These are phyloP conservation scores for Galaxea fascicularis DNA, from an alignment of 92 coral and sea anemone genomes.

Conservation along the genomic window DNA sequence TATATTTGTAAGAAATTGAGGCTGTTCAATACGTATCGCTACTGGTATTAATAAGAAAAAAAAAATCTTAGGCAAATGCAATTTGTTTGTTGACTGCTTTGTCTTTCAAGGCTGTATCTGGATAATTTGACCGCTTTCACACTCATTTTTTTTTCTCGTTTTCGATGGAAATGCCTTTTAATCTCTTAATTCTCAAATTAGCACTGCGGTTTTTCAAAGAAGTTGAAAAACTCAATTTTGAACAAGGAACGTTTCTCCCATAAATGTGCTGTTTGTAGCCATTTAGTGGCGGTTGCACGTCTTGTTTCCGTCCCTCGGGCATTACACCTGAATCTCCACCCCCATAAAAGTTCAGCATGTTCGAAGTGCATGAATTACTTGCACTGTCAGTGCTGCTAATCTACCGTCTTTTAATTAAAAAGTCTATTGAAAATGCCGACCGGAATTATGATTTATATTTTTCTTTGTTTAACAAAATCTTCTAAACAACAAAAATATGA, in stretches of 20 bases:
- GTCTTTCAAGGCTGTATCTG: not conserved
- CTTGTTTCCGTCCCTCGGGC: constrained; percentile 49
- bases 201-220: not conserved
- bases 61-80: not conserved
- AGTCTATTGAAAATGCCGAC: constrained; percentile 48
- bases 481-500: not conserved
- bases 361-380: constrained; percentile 8
- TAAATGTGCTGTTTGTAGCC: not conserved
- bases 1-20: constrained; percentile 14
- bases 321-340: constrained; percentile 28
- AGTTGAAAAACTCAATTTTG: not conserved
- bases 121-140: constrained; percentile 5
- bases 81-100: constrained; percentile 2
- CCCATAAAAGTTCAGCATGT: constrained; percentile 30
- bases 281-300: constrained; percentile 19
- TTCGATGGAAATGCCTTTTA: not conserved
- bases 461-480: constrained; percentile 19
- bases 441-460: constrained; percentile 42
- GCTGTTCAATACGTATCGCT: constrained; percentile 18
- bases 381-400: constrained; percentile 33
- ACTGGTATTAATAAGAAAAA: constrained; percentile 5
- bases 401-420: constrained; percentile 49
- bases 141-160: not conserved
- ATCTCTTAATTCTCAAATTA: not conserved
- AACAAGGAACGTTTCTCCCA: not conserved